These are phyloP conservation scores for Ganaspis brasiliensis DNA, from an alignment of 2,888 invertebrate species.

Conservation along the genomic window DNA sequence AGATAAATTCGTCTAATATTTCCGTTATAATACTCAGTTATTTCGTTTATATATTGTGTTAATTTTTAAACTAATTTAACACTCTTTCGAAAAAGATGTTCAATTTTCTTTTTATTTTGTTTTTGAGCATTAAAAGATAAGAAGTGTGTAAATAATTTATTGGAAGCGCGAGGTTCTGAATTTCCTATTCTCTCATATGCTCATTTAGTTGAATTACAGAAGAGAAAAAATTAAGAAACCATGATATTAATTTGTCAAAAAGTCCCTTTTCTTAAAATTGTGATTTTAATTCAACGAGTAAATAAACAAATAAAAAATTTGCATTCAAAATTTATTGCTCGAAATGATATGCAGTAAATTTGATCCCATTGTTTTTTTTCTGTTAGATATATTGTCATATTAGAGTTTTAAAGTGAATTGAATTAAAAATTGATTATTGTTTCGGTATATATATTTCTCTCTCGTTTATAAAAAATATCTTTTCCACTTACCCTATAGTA, in stretches of 20 bases:
- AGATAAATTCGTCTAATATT: slow-evolving; percentile 33
- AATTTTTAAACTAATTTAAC: too few species aligned
- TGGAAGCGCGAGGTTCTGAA: slow-evolving; percentile 3
- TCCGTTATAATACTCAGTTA: not conserved
- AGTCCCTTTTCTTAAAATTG: slow-evolving; percentile 23
- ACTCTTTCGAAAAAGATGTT: not conserved
- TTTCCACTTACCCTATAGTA: slow-evolving; percentile 14
- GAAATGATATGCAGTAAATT: not conserved
- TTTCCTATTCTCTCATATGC: not conserved
- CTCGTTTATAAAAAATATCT: slow-evolving; percentile 24
- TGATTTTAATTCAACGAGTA: not conserved
- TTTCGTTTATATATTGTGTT: too few species aligned
- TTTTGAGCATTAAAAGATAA: not conserved
- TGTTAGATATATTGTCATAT: not conserved
- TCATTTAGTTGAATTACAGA: too few species aligned
- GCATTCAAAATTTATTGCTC: not conserved
- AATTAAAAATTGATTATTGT: not conserved
- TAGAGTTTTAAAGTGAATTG: not conserved
- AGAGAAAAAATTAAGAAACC: too few species aligned
- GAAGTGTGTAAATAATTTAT: not conserved
- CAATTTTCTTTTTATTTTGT: not conserved
- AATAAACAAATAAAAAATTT: not conserved
- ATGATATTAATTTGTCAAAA: too few species aligned
- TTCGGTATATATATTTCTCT: not conserved
- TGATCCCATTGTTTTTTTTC: slow-evolving; percentile 14